Conservation (phyloP, 1,140 invertebrate species). For the Panagrolaimus sp. region DNA sequence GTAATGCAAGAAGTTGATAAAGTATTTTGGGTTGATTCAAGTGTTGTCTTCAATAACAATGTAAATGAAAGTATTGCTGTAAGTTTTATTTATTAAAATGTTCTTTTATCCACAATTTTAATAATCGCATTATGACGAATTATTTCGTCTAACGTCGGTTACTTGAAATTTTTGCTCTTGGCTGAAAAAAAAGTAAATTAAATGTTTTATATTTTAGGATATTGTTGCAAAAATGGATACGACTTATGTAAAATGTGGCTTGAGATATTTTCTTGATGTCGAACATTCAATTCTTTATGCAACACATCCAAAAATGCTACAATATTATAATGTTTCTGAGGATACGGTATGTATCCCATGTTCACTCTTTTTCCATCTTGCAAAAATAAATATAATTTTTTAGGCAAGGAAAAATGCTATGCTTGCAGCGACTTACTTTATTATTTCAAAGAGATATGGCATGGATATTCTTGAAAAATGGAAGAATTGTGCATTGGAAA, state of each 20-base stretch:
- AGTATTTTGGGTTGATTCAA: slow-evolving; percentile 1
- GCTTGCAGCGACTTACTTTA: not conserved
- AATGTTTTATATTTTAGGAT: not conserved
- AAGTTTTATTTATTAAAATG: not conserved
- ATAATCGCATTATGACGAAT: too few relatives aligned
- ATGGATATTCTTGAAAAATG: not conserved
- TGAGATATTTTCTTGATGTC: not conserved
- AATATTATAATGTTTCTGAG: not conserved
- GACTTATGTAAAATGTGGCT: not conserved
- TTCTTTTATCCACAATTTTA: too few relatives aligned
- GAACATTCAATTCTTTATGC: not conserved
- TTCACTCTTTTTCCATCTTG: not conserved
- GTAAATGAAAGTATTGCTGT: not conserved
- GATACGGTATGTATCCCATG: not conserved
- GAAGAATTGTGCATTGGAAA: not conserved
- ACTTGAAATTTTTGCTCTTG: too few relatives aligned
- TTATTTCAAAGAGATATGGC: not conserved
- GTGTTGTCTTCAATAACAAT: not conserved
- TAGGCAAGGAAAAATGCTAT: not conserved
- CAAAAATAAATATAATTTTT: not conserved
- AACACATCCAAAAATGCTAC: not conserved
- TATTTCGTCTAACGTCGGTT: too few relatives aligned
- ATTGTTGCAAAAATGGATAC: not conserved
- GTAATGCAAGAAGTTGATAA: not conserved
- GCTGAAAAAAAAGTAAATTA: too few relatives aligned